These are phyloP conservation scores for Anneissia japonica DNA, from an alignment of 35 echinoderm and acorn worm species.

Conservation along the genomic window DNA sequence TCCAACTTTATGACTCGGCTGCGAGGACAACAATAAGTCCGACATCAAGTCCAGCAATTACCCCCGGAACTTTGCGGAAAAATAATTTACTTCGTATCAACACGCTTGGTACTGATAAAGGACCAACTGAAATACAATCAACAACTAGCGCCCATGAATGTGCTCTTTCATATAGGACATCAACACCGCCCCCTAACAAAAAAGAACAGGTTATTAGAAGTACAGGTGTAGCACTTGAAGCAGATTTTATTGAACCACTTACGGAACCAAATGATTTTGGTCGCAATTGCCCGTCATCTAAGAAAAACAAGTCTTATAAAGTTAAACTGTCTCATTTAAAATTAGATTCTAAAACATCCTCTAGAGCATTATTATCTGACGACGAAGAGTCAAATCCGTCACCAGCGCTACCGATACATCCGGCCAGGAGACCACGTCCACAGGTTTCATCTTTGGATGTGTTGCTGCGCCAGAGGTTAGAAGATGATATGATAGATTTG, in stretches of 20 bases:
- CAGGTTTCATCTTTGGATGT: constrained; percentile 41
- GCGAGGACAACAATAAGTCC: not conserved
- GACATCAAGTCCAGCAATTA: not conserved
- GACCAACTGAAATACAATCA: not conserved
- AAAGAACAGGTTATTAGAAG: not conserved
- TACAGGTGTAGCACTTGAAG: not conserved
- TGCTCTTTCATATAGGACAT: not conserved
- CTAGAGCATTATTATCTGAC: not conserved
- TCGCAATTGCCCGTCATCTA: not conserved
- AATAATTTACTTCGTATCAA: not conserved
- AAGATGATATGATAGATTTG: constrained; percentile 78
- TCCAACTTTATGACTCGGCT: not conserved
- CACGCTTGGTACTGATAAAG: not conserved
- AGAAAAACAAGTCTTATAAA: not conserved
- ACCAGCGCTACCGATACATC: constrained; percentile 37
- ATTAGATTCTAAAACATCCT: not conserved
- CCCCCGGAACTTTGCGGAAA: not conserved
- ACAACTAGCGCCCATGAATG: not conserved
- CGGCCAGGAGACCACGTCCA: constrained; percentile 22
- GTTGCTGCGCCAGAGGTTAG: constrained; percentile 26
- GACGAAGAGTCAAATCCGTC: constrained; percentile 17
- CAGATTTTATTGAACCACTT: not conserved
- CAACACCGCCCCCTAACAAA: not conserved
- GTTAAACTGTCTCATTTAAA: not conserved
- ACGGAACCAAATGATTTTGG: not conserved